Conservation (phyloP, 2,888 invertebrate species). For the Aporophyla nigra region DNA sequence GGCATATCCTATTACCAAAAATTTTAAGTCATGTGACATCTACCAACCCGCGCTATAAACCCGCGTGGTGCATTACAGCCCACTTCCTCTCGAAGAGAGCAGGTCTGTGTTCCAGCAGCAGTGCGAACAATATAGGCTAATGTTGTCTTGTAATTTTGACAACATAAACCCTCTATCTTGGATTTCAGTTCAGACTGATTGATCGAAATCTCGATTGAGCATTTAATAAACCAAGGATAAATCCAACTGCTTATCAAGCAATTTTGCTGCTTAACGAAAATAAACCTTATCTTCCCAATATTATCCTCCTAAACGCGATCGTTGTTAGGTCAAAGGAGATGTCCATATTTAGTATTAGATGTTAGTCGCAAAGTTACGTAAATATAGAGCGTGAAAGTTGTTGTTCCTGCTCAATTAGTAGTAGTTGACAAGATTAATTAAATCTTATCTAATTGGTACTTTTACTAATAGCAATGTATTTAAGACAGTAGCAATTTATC, state of each 20-base stretch:
- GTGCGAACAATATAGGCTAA: no score
- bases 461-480: conserved; percentile 27
- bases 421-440: conserved; percentile 42
- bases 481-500: conserved; percentile 23
- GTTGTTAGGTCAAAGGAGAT: conserved; percentile 34
- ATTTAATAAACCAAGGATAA: no score
- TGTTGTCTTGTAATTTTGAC: no score
- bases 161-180: not conserved
- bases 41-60: no score
- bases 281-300: not conserved
- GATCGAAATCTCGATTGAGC: not conserved
- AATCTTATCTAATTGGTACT: conserved; percentile 50
- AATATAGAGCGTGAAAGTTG: conserved; percentile 52
- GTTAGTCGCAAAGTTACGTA: conserved; percentile 34
- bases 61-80: no score
- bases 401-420: conserved; percentile 45
- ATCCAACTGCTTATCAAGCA: no score
- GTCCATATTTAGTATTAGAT: conserved; percentile 20
- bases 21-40: no score
- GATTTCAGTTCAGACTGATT: not conserved
- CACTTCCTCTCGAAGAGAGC: no score
- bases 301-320: not conserved
- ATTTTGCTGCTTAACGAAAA: not conserved
- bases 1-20: no score
- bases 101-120: no score